These are phyloP conservation scores for Bembecia ichneumoniformis DNA, from an alignment of 2,888 invertebrate genomes.

Conservation along the genomic window DNA sequence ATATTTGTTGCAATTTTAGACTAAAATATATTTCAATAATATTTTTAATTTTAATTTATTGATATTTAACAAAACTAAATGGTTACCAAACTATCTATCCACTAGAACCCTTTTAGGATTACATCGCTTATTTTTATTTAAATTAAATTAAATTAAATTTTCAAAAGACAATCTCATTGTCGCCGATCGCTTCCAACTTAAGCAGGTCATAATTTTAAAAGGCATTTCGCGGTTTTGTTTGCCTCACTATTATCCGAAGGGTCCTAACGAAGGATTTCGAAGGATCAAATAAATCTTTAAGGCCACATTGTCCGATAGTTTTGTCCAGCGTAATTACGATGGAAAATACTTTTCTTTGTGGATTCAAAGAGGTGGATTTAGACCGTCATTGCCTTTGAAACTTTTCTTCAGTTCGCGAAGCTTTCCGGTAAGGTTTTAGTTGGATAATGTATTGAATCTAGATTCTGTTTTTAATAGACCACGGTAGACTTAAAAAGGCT, in stretches of 20 bases:
- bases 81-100: no score
- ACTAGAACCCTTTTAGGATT: no score
- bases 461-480: no score
- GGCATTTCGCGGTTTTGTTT: slow-evolving; percentile 18
- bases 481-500: no score
- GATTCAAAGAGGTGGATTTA: background rate
- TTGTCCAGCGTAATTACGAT: slow-evolving; percentile 39
- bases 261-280: slow-evolving; percentile 26
- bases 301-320: slow-evolving; percentile 38
- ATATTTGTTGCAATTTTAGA: no score
- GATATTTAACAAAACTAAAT: no score
- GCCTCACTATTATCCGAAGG: slow-evolving; percentile 7
- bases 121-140: slow-evolving; percentile 2
- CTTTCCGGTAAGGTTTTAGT: no score
- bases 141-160: no score
- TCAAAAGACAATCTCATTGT: no score
- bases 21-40: no score
- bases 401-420: background rate
- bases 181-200: slow-evolving; percentile 13
- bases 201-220: slow-evolving; percentile 12
- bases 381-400: background rate
- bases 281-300: slow-evolving; percentile 55
- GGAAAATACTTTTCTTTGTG: slow-evolving; percentile 17
- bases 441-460: no score
- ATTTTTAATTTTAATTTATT: no score